Evolutionary conservation across 2,888 invertebrate species (phyloP).

Genomic region (Diadromus collaris): DNA sequence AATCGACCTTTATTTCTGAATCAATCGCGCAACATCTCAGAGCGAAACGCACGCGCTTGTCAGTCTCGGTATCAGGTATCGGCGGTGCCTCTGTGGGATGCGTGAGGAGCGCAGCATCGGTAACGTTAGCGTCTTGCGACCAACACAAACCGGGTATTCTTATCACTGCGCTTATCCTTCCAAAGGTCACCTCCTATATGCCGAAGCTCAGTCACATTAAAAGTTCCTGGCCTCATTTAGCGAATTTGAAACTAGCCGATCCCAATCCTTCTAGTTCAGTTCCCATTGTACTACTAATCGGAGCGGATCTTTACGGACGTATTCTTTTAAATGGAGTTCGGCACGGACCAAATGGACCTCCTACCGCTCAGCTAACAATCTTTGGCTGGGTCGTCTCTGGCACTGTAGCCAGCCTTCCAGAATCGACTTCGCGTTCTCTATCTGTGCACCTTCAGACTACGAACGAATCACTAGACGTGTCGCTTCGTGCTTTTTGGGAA

Average conservation of each 20-base stretch:
- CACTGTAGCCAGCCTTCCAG: not conserved
- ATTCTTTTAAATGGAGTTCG: constrained; percentile 23
- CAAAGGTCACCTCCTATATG: constrained; percentile 3
- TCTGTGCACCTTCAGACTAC: not conserved
- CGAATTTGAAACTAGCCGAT: constrained; percentile 30
- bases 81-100: constrained; percentile 14
- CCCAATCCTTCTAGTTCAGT: not conserved
- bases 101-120: not conserved
- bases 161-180: not conserved
- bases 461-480: not conserved
- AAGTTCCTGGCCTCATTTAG: constrained; percentile 3
- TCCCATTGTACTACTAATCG: constrained; percentile 35
- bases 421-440: not conserved
- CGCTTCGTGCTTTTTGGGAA: constrained; percentile 62
- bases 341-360: constrained; percentile 11
- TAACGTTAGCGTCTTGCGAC: constrained; percentile 3
- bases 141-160: not conserved
- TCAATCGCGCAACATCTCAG: constrained; percentile 47
- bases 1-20: constrained; percentile 57
- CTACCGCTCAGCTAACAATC: constrained; percentile 45
- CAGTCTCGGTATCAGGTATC: constrained; percentile 47
- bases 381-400: constrained; percentile 58
- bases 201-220: not conserved
- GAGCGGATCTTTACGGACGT: constrained; percentile 45
- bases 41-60: constrained; percentile 34